Evolutionary conservation across 1,140 invertebrate species (phyloP).

Genomic region (Drosophila mauritiana): DNA sequence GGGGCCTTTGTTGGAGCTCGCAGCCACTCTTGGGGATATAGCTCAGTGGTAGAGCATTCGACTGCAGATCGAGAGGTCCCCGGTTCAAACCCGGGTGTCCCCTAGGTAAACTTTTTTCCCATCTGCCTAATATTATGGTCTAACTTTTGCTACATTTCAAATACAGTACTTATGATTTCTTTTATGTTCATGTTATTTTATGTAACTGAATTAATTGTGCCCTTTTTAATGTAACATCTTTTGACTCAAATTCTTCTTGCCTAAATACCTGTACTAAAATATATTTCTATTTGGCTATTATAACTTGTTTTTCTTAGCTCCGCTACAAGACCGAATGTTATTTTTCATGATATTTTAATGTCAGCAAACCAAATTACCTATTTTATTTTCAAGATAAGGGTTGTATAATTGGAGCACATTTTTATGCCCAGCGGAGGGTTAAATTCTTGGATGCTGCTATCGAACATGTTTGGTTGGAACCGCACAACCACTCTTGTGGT

Average conservation of each 20-base stretch:
- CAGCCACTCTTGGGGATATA: conserved; percentile 60
- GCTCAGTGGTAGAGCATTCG: conserved; percentile 96
- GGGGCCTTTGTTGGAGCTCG: conserved; percentile 14
- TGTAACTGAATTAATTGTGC: too few relatives aligned
- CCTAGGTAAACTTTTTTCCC: conserved; percentile 33
- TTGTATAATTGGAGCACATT: conserved; percentile 11
- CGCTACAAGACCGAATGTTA: too few relatives aligned
- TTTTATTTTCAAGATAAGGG: too few relatives aligned
- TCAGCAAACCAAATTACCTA: too few relatives aligned
- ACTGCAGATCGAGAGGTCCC: conserved; percentile 97
- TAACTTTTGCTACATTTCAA: too few relatives aligned
- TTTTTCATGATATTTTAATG: neutral
- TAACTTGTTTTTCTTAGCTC: too few relatives aligned
- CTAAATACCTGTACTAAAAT: too few relatives aligned
- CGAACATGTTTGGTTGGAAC: conserved; percentile 18
- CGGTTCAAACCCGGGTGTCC: conserved; percentile 91
- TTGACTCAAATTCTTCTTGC: too few relatives aligned
- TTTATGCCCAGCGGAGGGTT: conserved; percentile 13
- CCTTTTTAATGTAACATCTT: too few relatives aligned
- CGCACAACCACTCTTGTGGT: neutral
- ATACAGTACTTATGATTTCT: neutral
- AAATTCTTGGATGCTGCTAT: neutral
- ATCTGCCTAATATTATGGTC: too few relatives aligned
- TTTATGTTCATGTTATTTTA: too few relatives aligned
- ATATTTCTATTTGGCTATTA: too few relatives aligned